Percentiles rank a stretch among this genome's conserved stretches.
These are phyloP conservation scores for Chionodraco myersi DNA, from an alignment of 2,113 vertebrate species.

Conservation along the genomic window DNA sequence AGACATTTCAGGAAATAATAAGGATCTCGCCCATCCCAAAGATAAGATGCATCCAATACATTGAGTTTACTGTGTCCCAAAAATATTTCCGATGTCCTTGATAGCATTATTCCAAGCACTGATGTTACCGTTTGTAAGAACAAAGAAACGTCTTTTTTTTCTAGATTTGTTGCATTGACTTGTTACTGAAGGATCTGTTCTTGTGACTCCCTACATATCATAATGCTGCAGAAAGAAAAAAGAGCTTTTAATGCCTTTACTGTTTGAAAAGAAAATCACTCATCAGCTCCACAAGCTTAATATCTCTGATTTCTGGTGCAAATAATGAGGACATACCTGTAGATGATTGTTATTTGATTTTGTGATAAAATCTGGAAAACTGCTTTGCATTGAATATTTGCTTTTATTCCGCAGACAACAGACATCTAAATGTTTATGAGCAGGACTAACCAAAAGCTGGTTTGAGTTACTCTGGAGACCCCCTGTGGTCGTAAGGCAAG, in stretches of 20 bases:
- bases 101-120: no score
- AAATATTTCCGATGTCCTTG: no score
- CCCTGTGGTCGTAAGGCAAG: neutral
- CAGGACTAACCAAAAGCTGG: neutral
- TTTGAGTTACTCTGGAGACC: neutral
- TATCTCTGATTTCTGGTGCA: neutral
- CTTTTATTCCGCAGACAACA: neutral
- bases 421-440: neutral
- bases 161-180: no score
- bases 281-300: neutral
- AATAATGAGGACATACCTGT: neutral
- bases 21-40: no score
- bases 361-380: slow-evolving; percentile 12
- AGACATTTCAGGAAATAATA: no score
- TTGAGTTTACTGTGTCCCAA: no score
- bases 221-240: neutral
- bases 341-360: neutral
- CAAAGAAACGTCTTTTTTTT: no score
- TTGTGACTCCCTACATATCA: neutral
- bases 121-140: no score
- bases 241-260: neutral
- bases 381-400: neutral
- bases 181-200: no score
- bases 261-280: neutral
- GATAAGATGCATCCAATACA: no score